Conservation (phyloP, 2,888 invertebrate species). For the Bellardia bayeri region DNA sequence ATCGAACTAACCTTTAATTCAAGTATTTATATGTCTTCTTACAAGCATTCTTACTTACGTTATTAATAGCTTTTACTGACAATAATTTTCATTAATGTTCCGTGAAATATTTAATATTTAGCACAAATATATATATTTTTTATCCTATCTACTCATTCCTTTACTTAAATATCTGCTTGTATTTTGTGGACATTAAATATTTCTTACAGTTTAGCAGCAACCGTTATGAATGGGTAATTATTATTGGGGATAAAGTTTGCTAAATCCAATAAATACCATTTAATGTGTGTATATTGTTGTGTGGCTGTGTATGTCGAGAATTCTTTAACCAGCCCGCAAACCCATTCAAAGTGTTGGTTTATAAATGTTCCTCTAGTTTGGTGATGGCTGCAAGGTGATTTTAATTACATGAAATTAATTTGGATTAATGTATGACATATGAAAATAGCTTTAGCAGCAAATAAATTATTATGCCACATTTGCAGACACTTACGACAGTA, state of each 20-base stretch:
- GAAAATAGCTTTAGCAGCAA: conserved; percentile 67
- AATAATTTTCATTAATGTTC: conserved; percentile 38
- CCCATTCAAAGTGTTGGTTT: conserved; percentile 26
- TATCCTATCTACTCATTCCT: neutral
- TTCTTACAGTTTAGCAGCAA: conserved; percentile 57
- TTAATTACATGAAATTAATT: conserved; percentile 84
- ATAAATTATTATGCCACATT: conserved; percentile 65
- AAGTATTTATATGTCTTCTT: neutral
- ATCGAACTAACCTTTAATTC: neutral
- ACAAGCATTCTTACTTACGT: neutral
- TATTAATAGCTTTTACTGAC: conserved; percentile 14
- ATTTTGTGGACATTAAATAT: conserved; percentile 40
- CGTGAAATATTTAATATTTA: conserved; percentile 55
- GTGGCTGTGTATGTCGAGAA: conserved; percentile 5
- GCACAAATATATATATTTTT: conserved; percentile 25
- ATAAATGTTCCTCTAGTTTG: conserved; percentile 40
- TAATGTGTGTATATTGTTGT: conserved; percentile 57
- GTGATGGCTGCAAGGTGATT: conserved; percentile 79
- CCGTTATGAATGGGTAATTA: conserved; percentile 68
- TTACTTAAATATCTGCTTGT: neutral
- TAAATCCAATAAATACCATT: conserved; percentile 71
- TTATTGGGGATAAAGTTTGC: conserved; percentile 64
- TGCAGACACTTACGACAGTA: neutral
- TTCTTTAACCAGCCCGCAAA: conserved; percentile 23
- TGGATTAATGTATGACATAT: conserved; percentile 83